Conservation (phyloP, 2,888 invertebrate genomes). For the Ischnus inquisitorius region DNA sequence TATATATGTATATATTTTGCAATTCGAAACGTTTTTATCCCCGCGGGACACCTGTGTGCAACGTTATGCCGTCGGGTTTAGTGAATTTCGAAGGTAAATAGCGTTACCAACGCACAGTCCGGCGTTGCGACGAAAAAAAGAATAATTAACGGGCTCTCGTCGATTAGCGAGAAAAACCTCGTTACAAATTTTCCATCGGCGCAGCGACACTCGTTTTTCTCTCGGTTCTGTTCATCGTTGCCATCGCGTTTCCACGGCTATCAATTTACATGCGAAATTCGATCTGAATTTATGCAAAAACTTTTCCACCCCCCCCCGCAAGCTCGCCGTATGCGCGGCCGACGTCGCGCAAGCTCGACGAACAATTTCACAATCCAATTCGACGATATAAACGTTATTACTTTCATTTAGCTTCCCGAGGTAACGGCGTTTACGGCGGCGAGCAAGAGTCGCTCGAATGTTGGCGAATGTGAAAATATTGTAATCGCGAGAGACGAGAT, state of each 20-base stretch:
- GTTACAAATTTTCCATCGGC: conserved; percentile 7
- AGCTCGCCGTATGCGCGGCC: too few species aligned
- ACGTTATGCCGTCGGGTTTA: conserved; percentile 9
- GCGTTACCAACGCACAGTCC: neutral
- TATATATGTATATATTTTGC: too few species aligned
- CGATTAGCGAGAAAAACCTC: conserved; percentile 21
- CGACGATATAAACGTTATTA: conserved; percentile 41
- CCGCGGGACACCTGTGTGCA: conserved; percentile 25
- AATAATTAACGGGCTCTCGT: neutral
- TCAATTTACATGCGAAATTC: neutral
- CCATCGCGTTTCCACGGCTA: neutral
- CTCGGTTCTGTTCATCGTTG: neutral
- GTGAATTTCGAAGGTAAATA: conserved; percentile 29
- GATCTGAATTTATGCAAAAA: conserved; percentile 18
- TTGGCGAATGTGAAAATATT: conserved; percentile 31
- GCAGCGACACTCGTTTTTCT: neutral
- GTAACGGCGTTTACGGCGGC: neutral
- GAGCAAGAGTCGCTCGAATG: neutral
- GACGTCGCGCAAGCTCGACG: neutral
- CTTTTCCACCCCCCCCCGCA: neutral
- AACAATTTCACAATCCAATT: conserved; percentile 16
- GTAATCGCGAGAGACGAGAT: conserved; percentile 53
- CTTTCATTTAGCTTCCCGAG: conserved; percentile 25
- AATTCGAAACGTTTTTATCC: conserved; percentile 45
- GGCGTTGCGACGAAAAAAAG: neutral